Evolutionary conservation across 2,888 invertebrate species (phyloP), one percentile per base, ranked within the genome.

Genomic region (Tortricodes alternella): DNA sequence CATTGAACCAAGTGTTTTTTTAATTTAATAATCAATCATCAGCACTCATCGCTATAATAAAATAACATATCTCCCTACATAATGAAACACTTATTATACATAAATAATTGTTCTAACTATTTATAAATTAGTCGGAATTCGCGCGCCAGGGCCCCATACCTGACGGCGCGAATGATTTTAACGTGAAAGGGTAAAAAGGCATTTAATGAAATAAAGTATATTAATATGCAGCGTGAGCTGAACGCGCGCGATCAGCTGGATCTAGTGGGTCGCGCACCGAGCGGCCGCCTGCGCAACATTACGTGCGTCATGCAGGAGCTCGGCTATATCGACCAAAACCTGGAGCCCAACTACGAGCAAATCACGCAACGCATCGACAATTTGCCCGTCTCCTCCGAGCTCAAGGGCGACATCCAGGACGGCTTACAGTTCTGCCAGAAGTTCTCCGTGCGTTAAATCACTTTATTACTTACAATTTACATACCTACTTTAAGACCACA

Each of bases 241-340:
- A 93, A 93, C 63, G 79, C 93, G 5, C 91, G 91, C 62, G 91
- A 92, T n/a, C 93, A 93, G 38, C 74, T 94, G 24, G 94, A 94
- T 61, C 77, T 92, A 6, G 44, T 29, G 0, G 23, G 29, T 11
- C 38, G 55, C 9, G 27, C 88, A 4, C 82, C 91, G 61, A 68
- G 65, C 19, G 91, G 90, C 2, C 91, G 91, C 64, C 89, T 92
- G 1, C 83, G 89, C 61, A 94, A 94, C 78, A 92, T 94, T 18
- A 94, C 94, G 0, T 94, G 94, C 74, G 93, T 94, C 29, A 94
- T 94, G 94, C 94, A 94, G 70, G 94, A 94, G 71, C 86, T 94
- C 0, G 94, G 94, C 48, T 94, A 94, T 78, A 87, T 94, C 65
- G 93, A 94, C 72, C 75, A 92, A 62, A 93, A 93, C 72, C 80